Evolutionary conservation across 2,797 vertebrate species (phyloP), one percentile per base, ranked within the genome.

Genomic region (Spinus pinus): DNA sequence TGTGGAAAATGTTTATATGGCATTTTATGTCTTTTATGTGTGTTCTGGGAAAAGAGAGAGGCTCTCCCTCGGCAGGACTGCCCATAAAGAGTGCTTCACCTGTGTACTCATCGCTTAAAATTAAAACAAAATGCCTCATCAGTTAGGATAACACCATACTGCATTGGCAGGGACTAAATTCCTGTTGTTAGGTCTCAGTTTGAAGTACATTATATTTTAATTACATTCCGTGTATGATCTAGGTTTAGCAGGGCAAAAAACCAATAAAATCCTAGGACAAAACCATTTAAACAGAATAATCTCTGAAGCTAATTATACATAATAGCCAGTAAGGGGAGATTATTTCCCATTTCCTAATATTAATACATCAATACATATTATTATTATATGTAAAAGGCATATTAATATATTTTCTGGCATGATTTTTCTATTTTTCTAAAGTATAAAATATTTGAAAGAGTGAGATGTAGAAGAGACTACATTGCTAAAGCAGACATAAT

Each of bases 181-280:
- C 91, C 86, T 84, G 74, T 94, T 94, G 85, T 84, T 93, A 86
- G 42, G 37, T 62, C 92, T 96, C 92, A 92, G 92, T 96, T 95
- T 96, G 92, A 96, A 89, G 91, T 85, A 80, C 75, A 89, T 92
- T 96, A 83, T 90, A 69, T 93, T 93, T 90, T 96, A 96, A 96
- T 95, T 95, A 46, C 61, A 75, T 94, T 87, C 80, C 70, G 25
- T 28, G 23, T 80, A 81, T 57, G 66, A 94, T 88, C 47, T 66
- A 90, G 74, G 50, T 86, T 96, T 92, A 86, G 82, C 70, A 86
- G 93, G 87, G 75, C 86, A 86, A 95, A 90, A 89, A 66, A 41
- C 71, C 56, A 89, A 96, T 94, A 81, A 97, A 96, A 94, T 94
- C 81, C 62, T 96, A 87, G 88, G 95, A 89, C 81, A 95, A 89